Base-by-base conservation (phyloP, 2,797 vertebrate genomes). In the Lophius americanus region DNA sequence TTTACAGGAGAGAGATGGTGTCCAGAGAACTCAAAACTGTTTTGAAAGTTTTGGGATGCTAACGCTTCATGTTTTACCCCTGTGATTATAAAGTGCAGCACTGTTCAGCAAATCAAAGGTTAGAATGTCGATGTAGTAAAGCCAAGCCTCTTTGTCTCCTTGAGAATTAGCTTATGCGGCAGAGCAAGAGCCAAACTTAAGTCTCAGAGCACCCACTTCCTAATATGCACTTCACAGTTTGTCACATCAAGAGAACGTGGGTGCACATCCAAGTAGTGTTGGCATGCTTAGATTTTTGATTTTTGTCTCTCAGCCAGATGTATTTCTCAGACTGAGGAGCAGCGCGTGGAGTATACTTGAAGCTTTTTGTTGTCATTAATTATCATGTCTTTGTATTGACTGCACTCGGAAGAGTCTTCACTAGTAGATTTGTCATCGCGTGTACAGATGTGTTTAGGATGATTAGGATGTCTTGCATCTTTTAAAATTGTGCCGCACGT, bases 301-400 rank as follows among this genome's bases (percentile, higher is more conserved):
- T 83, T 84, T 82, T 84, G 81, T 81, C 70, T 81, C 62, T 83
- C 70, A 65, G 59, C 59, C 68, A 75, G 82, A 76, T 64, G 68
- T 82, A 86, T 87, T 77, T 70, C 64, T 64, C 80, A 85, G 82
- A 88, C 59, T 54, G 78, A 82, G 72, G 82, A 84, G 84, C 85
- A 81, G 86, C 75, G 56, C 90, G 88, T 78, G 76, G 86, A 88
- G 82, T 75, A 89, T 92, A 93, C 93, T 94, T 94, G 92, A 94
- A 93, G 89, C 90, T 85, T 83, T 90, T 68, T 78, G 66, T 89
- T 73, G 75, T 84, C 86, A 76, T 90, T 75, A 76, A 65, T 87
- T 81, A 83, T 76, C 54, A 54, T 79, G 83, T 89, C 85, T 88
- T 76, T 68, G 75, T 76, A 44, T 71, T 60, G 51, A 74, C 78